These are phyloP conservation scores for Neotoxoptera formosana DNA, from an alignment of 1,140 invertebrate species.

Conservation along the genomic window DNA sequence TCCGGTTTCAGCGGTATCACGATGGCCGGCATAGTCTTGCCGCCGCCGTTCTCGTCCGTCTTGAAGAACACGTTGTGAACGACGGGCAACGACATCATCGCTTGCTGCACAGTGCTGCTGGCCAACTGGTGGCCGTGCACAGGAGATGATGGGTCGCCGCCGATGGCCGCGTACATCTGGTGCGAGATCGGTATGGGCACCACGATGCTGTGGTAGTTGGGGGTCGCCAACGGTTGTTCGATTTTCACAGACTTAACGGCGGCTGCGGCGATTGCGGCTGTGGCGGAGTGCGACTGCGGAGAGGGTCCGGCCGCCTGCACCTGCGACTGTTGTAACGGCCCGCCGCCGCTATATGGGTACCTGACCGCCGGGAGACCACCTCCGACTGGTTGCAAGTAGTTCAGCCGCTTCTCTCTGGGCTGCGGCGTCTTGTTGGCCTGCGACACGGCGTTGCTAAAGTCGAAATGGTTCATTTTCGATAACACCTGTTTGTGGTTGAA, in stretches of 20 bases:
- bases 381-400: neutral
- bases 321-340: neutral
- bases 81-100: conserved; percentile 54
- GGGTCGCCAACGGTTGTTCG: neutral
- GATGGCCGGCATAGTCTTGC: conserved; percentile 49
- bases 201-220: conserved; percentile 52
- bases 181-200: conserved; percentile 42
- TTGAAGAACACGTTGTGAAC: conserved; percentile 57
- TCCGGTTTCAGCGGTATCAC: conserved; percentile 51
- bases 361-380: neutral
- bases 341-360: neutral
- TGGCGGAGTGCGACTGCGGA: neutral
- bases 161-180: conserved; percentile 38
- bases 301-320: neutral
- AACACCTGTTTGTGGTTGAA: conserved; percentile 52
- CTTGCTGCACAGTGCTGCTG: conserved; percentile 17
- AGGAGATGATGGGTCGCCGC: neutral
- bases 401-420: conserved; percentile 36
- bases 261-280: neutral
- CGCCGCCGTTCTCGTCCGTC: conserved; percentile 46
- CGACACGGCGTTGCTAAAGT: conserved; percentile 44
- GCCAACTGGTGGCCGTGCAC: conserved; percentile 30
- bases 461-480: conserved; percentile 56
- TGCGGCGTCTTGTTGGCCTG: neutral
- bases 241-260: conserved; percentile 31